Conservation (phyloP, 92 coral and sea anemone species). For the Phenganax marumi region DNA sequence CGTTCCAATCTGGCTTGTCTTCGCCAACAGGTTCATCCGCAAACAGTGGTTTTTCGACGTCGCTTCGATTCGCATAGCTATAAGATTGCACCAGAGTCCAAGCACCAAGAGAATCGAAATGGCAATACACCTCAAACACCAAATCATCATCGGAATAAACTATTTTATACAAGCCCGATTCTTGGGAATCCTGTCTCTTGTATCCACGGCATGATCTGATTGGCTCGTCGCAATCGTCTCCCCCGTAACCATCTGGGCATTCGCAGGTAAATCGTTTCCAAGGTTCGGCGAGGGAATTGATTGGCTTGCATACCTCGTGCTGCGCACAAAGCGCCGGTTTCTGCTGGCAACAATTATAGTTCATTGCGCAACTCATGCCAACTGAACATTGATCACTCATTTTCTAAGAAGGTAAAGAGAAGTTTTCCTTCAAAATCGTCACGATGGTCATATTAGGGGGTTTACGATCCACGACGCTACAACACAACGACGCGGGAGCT, state of each 20-base stretch:
- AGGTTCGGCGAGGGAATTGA: neutral
- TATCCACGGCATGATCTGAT: constrained; percentile 17
- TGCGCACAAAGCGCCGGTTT: neutral
- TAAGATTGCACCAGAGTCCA: constrained; percentile 16
- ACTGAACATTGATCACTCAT: neutral
- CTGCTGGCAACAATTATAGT: neutral
- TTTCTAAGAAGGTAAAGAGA: neutral
- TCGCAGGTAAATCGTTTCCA: constrained; percentile 19
- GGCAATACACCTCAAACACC: neutral
- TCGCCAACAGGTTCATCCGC: neutral
- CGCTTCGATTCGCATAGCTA: neutral
- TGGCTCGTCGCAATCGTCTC: neutral
- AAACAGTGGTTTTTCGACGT: neutral
- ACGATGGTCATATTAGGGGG: no score
- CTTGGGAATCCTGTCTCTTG: neutral
- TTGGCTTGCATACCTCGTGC: neutral
- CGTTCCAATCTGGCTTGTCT: neutral
- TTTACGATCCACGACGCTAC: no score
- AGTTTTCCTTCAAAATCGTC: no score
- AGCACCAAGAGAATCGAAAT: neutral
- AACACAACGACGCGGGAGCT: no score
- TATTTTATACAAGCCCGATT: constrained; percentile 7
- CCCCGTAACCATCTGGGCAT: constrained; percentile 14
- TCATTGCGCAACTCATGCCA: neutral
- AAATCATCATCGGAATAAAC: neutral